These are phyloP conservation scores for Meriones unguiculatus DNA, from an alignment of 2,113 vertebrate species.

Conservation along the genomic window DNA sequence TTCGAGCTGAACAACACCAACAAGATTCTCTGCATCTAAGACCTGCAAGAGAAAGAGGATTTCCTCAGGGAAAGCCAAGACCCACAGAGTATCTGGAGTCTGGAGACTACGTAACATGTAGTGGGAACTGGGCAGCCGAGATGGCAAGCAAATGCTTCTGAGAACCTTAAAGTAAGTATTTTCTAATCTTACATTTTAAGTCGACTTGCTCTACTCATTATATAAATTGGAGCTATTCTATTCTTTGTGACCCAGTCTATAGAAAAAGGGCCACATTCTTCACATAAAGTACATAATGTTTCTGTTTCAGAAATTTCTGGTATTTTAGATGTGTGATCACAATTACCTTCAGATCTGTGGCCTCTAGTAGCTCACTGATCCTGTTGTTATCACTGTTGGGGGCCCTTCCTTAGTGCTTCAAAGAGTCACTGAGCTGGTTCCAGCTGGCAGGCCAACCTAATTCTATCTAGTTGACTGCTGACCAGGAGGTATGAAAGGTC, in stretches of 20 bases:
- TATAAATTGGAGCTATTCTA: not conserved
- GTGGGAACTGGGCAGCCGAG: not conserved
- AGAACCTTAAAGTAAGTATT: slow-evolving; percentile 8
- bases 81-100: not conserved
- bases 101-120: not conserved
- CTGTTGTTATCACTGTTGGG: not conserved
- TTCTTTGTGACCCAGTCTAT: not conserved
- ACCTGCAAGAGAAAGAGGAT: slow-evolving; percentile 86
- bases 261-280: slow-evolving; percentile 4
- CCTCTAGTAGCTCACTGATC: not conserved
- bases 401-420: not conserved
- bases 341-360: not conserved
- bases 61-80: not conserved
- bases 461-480: not conserved
- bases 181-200: not conserved
- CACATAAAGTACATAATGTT: not conserved
- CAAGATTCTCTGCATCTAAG: slow-evolving; percentile 91
- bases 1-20: slow-evolving; percentile 93
- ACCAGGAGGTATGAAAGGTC: not conserved
- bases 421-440: not conserved
- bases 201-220: not conserved
- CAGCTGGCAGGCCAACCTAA: not conserved
- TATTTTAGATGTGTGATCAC: not conserved
- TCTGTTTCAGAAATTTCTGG: not conserved
- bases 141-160: not conserved